Conservation (phyloP, 2,113 vertebrate genomes). For the Ageneiosus marmoratus region DNA sequence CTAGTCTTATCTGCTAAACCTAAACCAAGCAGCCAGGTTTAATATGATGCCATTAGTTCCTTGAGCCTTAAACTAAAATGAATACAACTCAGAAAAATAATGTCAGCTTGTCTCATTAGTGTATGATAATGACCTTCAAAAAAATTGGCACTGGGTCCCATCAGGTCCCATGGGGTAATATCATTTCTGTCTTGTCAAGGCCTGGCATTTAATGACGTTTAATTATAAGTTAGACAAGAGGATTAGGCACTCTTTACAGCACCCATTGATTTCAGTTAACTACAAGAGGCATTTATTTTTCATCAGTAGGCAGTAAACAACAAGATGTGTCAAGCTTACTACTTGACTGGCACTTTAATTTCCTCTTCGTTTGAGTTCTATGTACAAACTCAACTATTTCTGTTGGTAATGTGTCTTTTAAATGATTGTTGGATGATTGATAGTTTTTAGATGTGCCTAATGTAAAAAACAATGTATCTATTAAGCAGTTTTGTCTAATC, state of each 20-base stretch:
- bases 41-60: neutral
- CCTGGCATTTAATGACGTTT: slow-evolving; percentile 48
- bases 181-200: slow-evolving; percentile 42
- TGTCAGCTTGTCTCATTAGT: slow-evolving; percentile 35
- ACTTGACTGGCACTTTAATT: slow-evolving; percentile 42
- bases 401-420: slow-evolving; percentile 16
- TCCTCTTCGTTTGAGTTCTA: slow-evolving; percentile 49
- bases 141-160: slow-evolving; percentile 54
- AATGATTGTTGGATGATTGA: slow-evolving; percentile 29
- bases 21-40: neutral
- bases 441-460: slow-evolving; percentile 27
- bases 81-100: slow-evolving; percentile 7
- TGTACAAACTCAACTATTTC: slow-evolving; percentile 46
- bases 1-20: neutral
- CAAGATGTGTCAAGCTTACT: slow-evolving; percentile 10
- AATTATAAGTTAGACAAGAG: slow-evolving; percentile 50
- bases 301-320: slow-evolving; percentile 10
- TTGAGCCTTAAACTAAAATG: neutral
- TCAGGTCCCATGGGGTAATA: slow-evolving; percentile 50
- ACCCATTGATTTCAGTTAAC: slow-evolving; percentile 21
- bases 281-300: slow-evolving; percentile 21
- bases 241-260: slow-evolving; percentile 12
- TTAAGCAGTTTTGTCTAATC: neutral
- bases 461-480: neutral
- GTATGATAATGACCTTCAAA: slow-evolving; percentile 25